Conservation (phyloP, 2,888 invertebrate species). For the Epirrita christyi region DNA sequence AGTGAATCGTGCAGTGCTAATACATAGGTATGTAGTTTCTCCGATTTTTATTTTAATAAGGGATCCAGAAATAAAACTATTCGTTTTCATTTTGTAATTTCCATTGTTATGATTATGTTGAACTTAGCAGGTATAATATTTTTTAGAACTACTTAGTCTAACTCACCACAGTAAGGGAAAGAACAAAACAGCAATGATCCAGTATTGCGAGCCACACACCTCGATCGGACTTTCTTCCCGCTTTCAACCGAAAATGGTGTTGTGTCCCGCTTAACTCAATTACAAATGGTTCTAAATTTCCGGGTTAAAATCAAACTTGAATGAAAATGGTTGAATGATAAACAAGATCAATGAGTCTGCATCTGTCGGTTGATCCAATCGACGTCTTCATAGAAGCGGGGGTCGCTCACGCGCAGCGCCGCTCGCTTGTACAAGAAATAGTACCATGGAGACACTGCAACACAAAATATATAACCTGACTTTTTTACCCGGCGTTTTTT, state of each 20-base stretch:
- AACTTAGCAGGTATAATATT: too few relatives aligned
- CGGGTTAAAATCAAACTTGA: too few relatives aligned
- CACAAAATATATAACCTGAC: not conserved
- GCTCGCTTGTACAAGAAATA: constrained; percentile 96
- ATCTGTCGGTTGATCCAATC: constrained; percentile 89
- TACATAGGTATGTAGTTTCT: not conserved
- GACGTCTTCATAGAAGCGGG: constrained; percentile 94
- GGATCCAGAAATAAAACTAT: constrained; percentile 18
- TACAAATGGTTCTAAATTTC: too few relatives aligned
- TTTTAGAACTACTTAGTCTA: too few relatives aligned
- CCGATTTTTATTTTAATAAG: not conserved
- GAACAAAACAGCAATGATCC: too few relatives aligned
- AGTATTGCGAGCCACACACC: too few relatives aligned
- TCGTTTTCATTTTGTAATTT: constrained; percentile 10
- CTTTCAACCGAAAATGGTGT: too few relatives aligned
- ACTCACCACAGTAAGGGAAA: too few relatives aligned
- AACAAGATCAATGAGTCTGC: constrained; percentile 55
- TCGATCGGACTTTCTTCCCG: too few relatives aligned
- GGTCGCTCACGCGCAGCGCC: constrained; percentile 93
- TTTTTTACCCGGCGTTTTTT: too few relatives aligned
- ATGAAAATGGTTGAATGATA: not conserved
- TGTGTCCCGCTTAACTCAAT: too few relatives aligned
- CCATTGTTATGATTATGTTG: too few relatives aligned
- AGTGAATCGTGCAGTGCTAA: constrained; percentile 4
- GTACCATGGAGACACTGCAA: constrained; percentile 92